Evolutionary conservation across 2,888 invertebrate genomes (phyloP), one percentile per base, ranked within the genome.

Genomic region (Leptopilina myrica): DNA sequence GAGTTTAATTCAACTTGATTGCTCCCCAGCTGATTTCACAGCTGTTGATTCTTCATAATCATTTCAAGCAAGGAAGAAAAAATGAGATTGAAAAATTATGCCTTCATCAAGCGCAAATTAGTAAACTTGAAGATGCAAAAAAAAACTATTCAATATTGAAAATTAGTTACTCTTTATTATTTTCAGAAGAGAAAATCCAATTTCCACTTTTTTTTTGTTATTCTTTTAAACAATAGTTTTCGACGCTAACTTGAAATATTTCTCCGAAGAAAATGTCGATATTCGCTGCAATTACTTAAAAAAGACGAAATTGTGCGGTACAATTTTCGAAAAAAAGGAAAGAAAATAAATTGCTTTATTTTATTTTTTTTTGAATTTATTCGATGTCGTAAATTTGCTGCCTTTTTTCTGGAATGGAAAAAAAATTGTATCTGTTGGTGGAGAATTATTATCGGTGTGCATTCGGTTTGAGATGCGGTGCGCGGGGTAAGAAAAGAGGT

Each of bases 381-480:
- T 56, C 20, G 69, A 62, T 26, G 49, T 20, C 56, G 77, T 65
- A 66, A 69, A 14, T 69, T 69, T 14, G 4, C 5, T 33, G n/a
- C 12, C 7, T 43, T 43, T 43, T 43, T 43, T 43, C 8, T 43
- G 49, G 11, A 49, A 49, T 49, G 11, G 4, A 9, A 49, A 49
- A 49, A 49, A 49, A 49, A 49, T 8, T 11, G n/a, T 2, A 53
- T 49, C 64, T 76, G 26, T 40, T 49, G 53, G 43, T n/a, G 40
- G 73, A 62, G 69, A 78, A 79, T 78, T 77, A 78, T 81, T 79
- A 33, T 33, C 33, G 33, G 33, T 33, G 33, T 33, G 33, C 20
- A 1, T 33, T 33, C 33, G 33, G 33, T 33, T 33, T 33, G 33
- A 4, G 33, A 5, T 33, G 33, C 33, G 33, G 33, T 33, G 33